These are phyloP conservation scores for Lepidurus apus DNA, from an alignment of 1,140 invertebrate genomes.

Conservation along the genomic window DNA sequence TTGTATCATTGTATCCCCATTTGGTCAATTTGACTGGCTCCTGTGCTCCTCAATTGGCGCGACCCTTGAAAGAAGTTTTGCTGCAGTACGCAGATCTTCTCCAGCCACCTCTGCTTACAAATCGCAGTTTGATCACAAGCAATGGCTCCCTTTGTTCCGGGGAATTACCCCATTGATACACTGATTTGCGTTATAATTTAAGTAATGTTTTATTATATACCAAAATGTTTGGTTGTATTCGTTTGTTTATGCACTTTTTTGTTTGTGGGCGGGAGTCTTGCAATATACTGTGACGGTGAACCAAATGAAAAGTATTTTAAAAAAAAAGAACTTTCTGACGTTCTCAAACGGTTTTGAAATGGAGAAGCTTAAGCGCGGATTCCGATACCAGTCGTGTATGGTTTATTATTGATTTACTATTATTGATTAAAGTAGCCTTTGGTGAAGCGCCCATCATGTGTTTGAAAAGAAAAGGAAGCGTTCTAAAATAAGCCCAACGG, in stretches of 20 bases:
- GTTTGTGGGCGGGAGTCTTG: constrained; percentile 9
- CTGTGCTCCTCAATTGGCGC: constrained; percentile 66
- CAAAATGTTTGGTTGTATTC: neutral
- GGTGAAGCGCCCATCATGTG: neutral
- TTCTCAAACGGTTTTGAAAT: neutral
- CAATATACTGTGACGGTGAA: constrained; percentile 9
- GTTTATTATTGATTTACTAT: neutral
- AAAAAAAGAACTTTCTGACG: neutral
- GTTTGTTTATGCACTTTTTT: constrained; percentile 6
- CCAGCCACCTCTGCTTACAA: constrained; percentile 52
- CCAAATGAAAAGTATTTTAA: neutral
- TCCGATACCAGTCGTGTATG: neutral
- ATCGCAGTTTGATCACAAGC: neutral
- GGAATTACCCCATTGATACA: neutral
- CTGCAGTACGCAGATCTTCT: constrained; percentile 82
- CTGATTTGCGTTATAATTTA: neutral
- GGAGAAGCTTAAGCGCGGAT: neutral
- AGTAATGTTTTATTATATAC: constrained; percentile 17
- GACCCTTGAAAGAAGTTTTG: constrained; percentile 76
- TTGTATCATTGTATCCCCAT: constrained; percentile 84
- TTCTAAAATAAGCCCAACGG: neutral
- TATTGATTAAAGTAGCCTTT: neutral
- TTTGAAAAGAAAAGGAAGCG: neutral
- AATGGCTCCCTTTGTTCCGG: neutral
- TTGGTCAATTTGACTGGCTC: constrained; percentile 81